Evolutionary conservation across 2,113 vertebrate genomes (phyloP), one percentile per base, ranked within the genome.

Genomic region (Ceuthmochares aereus): DNA sequence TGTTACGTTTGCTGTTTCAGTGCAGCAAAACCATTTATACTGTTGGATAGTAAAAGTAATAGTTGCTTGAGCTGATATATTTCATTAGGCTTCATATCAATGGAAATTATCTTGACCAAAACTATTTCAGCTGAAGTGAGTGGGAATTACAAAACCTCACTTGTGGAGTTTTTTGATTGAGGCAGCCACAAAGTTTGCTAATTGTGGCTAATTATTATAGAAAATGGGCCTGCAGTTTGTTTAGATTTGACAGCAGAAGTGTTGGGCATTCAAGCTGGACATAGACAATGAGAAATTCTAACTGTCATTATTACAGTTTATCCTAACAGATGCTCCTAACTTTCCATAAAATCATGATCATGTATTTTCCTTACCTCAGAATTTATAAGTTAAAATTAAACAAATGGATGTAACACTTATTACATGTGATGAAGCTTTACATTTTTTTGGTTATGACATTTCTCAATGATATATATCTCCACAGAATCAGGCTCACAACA

Each of bases 271-370:
- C 81, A 72, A n/a, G 29, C 60, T 85, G 81, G 69, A 72, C 30
- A 14, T 12, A 59, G 49, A 25, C 79, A 83, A 92, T 60, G 59
- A 83, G 91, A 88, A 85, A 79, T 73, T 68, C 58, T 72, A 51
- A 37, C 32, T 66, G 27, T 87, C 66, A 36, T 82, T 91, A 43
- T 72, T 60, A 8, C 0, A 1, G 36, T 73, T 91, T 87, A 72
- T 84, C 69, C 42, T 36, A 67, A 63, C 73, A 84, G 73, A 47
- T 78, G 68, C 42, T 73, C 32, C 72, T 76, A 43, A 55, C 42
- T 59, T 59, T 34, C 81, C 52, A 34, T 70, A 22, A 91, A 87
- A 54, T 80, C 30, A 30, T 51, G 14, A 14, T 37, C 52, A 25
- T 7, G 12, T 6, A 2, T 62, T 73, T 11, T 58, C 7, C 6